Evolutionary conservation across 2,797 vertebrate genomes (phyloP), one percentile per base, ranked within the genome.

Genomic region (Pygocentrus nattereri): DNA sequence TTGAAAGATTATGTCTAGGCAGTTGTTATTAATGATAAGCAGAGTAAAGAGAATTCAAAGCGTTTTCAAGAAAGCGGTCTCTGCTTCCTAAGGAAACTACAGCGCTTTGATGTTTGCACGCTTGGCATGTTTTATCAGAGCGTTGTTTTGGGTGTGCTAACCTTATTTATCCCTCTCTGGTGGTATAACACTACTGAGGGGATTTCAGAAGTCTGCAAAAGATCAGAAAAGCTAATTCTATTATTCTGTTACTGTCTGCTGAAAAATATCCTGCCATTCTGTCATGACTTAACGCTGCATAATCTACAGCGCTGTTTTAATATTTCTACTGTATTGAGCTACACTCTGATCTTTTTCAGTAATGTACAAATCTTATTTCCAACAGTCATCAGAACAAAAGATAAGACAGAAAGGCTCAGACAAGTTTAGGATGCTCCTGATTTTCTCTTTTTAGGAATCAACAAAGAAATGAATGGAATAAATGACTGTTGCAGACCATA

Each of bases 21-120:
- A 68, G 65, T 44, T 38, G 65, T 68, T 68, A 44, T 41, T 69
- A 47, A 68, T 44, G 65, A 68, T 68, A 68, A 68, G 65, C 65
- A 8, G 65, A 68, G 21, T 38, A 44, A 68, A 68, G 65, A 38
- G 38, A 68, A 68, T 38, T 68, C 65, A 68, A 68, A 68, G 65
- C 21, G 21, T 71, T 71, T 71, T 50, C 25, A 23, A 50, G 44
- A 11, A 30, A 50, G 47, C 25, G 30, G 15, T 4, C 47, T 70
- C 23, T 5, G 49, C 16, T n/a, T 50, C 49, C 27, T n/a, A 18
- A 70, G 23, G 69, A 71, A 50, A 23, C 44, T 3, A 52, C n/a
- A 47, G 49, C 27, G 4, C 49, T 30, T 54, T 54, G 25, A 72
- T 54, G 70, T 25, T 30, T 52, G 27, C 70, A 3, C 5, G 25